Percentiles rank a stretch among this genome's conserved stretches.
These are phyloP conservation scores for Cryptomyrus ogoouensis DNA, from an alignment of 2,113 vertebrate genomes.

Conservation along the genomic window DNA sequence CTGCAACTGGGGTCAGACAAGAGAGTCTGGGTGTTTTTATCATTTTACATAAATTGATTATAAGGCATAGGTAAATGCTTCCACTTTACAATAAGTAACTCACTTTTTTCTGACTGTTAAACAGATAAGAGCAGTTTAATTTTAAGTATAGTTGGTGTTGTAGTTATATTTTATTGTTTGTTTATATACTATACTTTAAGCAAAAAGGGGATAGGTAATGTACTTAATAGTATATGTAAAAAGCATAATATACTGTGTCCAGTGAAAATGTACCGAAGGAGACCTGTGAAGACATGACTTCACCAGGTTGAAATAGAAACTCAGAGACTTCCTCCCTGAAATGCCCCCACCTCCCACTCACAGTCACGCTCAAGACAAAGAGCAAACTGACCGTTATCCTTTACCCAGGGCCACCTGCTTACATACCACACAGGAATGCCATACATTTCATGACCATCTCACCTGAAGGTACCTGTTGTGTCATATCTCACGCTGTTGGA, in stretches of 20 bases:
- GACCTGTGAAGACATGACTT: background rate
- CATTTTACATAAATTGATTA: background rate
- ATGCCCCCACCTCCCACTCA: background rate
- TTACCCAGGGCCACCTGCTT: background rate
- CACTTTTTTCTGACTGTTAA: background rate
- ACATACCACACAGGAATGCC: background rate
- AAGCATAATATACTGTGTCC: background rate
- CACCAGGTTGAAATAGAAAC: slow-evolving; percentile 17
- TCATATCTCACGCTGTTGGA: background rate
- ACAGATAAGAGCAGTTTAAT: no score
- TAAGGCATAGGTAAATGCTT: background rate
- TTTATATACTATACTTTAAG: background rate
- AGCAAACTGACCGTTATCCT: slow-evolving; percentile 10
- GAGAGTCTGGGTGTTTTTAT: background rate
- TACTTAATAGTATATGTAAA: background rate
- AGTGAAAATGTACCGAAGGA: background rate
- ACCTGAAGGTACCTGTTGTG: background rate
- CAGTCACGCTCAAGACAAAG: background rate
- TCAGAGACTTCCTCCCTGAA: background rate
- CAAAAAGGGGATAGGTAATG: background rate
- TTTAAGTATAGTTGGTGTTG: no score
- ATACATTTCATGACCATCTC: background rate
- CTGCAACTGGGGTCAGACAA: background rate
- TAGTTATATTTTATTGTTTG: background rate
- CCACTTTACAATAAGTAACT: background rate